Base-by-base conservation (phyloP, 1,140 invertebrate genomes). In the Bicyclus anynana region DNA sequence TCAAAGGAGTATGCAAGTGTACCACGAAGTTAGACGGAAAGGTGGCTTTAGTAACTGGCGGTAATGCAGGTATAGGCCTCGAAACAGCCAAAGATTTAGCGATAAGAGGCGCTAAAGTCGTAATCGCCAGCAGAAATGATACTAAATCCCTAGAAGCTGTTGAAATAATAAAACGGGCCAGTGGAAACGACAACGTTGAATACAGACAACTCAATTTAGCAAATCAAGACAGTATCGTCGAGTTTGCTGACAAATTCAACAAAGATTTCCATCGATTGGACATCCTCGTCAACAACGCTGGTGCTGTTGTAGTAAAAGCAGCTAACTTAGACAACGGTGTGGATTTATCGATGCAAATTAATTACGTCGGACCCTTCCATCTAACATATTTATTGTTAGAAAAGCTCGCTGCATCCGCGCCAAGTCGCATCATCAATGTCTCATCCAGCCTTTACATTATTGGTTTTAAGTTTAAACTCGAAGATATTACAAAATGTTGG, bases 311-410 rank as follows among this genome's bases (percentile, higher is more conserved):
- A 4, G 2, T 68, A 1, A 60, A 62, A 14, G 46, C 77, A 16
- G 66, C 66, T 47, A 33, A 82, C 2, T 93, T 91, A 10, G 89
- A 91, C 33, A 92, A 94, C 80, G 91, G 91, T 3, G 75, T 93
- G 17, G 90, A 94, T 47, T 65, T 78, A 1, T 80, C 90, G 1
- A 93, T 92, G 89, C 92, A 92, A 67, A 85, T 91, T 10, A 94
- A 94, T 72, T 90, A 94, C 74, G 90, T 93, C 53, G 92, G 92
- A 35, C 93, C 91, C 5, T 94, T 94, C 74, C 77, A 94, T 7
- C 71, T 94, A 3, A 94, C 93, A 5, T 90, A 92, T 62, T 72
- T 94, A 7, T 71, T 94, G 1, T 59, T 92, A 6, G 90, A 92
- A 88, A 90, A 89, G 71, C 23, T 87, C 0, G 60, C 48, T 4